Conservation (phyloP, 2,888 invertebrate species). For the Sarcophaga variegata region DNA sequence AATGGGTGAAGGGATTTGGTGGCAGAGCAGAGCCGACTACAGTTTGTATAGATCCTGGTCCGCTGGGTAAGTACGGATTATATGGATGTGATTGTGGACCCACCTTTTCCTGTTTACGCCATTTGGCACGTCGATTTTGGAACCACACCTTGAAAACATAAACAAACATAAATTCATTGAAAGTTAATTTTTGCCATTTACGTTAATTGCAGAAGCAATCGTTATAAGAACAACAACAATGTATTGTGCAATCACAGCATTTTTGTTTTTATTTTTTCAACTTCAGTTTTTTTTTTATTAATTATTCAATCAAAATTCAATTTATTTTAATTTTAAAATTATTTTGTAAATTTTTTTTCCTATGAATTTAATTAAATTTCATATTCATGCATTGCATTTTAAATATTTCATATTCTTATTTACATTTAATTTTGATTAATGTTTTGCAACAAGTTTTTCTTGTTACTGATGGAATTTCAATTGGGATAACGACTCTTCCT, state of each 20-base stretch:
- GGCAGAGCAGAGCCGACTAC: slow-evolving; percentile 88
- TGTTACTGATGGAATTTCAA: too few relatives aligned
- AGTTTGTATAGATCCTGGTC: slow-evolving; percentile 85
- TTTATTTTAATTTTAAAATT: slow-evolving; percentile 61
- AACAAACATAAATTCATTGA: too few relatives aligned
- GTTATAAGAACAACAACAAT: slow-evolving; percentile 18
- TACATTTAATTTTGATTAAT: too few relatives aligned
- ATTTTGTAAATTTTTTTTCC: slow-evolving; percentile 68
- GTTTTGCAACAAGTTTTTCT: too few relatives aligned
- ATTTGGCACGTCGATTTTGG: slow-evolving; percentile 95
- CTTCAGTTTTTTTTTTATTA: too few relatives aligned
- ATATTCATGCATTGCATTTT: slow-evolving; percentile 36
- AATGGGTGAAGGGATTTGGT: slow-evolving; percentile 91
- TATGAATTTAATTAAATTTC: slow-evolving; percentile 69
- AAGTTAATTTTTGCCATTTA: too few relatives aligned
- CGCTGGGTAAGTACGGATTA: slow-evolving; percentile 90
- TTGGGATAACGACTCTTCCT: too few relatives aligned
- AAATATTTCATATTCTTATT: too few relatives aligned
- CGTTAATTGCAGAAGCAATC: too few relatives aligned
- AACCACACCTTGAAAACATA: slow-evolving; percentile 91
- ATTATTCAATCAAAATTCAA: too few relatives aligned
- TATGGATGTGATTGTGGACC: slow-evolving; percentile 95
- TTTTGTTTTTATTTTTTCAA: too few relatives aligned
- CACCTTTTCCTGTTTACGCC: slow-evolving; percentile 96
- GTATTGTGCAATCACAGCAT: too few relatives aligned